Evolutionary conservation across 2,888 invertebrate species (phyloP), one percentile per base, ranked within the genome.

Genomic region (Anoncus sp.): DNA sequence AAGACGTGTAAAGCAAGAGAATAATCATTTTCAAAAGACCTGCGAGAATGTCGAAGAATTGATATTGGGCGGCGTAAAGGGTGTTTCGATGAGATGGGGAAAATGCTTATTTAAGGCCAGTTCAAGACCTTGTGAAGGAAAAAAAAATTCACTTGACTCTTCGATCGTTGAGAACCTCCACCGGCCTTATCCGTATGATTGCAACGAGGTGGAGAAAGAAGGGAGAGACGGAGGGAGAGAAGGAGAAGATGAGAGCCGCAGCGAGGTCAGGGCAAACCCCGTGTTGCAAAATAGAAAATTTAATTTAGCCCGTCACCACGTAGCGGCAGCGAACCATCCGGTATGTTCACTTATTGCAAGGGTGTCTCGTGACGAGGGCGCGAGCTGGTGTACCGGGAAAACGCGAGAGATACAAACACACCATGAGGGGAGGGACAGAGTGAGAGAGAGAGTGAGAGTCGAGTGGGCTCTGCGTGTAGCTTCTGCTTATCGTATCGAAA

Each of bases 231-330:
- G 49, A 51, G 55, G 43, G 67, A 10, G 65, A 69, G 57, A 18
- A 18, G 2, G 14, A 18, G 45, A 72, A 40, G 45, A 65, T 31
- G 47, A 71, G 72, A 51, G 77, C 71, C 71, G 63, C 65, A 70
- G 75, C 81, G 80, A 85, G 85, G 85, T 84, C 85, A 83, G 82
- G 80, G 77, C 77, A 81, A 82, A 76, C 55, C 81, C 80, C 81
- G 82, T 55, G 67, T 86, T 86, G 83, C 84, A 85, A 87, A 87
- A 89, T 86, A 85, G 85, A 85, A 87, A 89, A 89, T 88, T 86
- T 85, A 86, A 87, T 87, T 86, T 86, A 85, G 81, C 85, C 82
- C 83, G 83, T 85, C 85, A 85, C 81, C 80, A 83, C 81, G 76
- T 76, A 78, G 73, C 79, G 40, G 49, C 59, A 59, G 59, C 65